Base-by-base conservation (phyloP, 2,797 vertebrate species). In the Lepus townsendii region DNA sequence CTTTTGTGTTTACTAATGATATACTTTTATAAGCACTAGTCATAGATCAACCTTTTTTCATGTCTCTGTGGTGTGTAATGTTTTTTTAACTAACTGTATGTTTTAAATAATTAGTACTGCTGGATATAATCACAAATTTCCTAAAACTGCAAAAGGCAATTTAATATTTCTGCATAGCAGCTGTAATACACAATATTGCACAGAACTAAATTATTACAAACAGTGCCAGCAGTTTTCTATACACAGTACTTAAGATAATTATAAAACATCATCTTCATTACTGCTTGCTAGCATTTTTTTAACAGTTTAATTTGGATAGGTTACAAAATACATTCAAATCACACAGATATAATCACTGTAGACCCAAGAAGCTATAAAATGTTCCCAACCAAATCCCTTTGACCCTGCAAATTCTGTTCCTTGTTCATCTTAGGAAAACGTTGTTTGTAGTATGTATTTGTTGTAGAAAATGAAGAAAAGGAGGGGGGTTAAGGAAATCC, bases 391-490 rank as follows among this genome's bases (percentile, higher is more conserved):
- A 98, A 98, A 98, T 98, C 98, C 97, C 97, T 98, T 98, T 98
- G 98, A 98, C 98, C 98, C 97, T 96, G 96, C 97, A 98, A 98
- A 98, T 98, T 97, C 97, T 98, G 95, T 75, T 98, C 96, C 98
- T 97, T 98, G 98, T 98, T 98, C 98, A 98, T 98, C 97, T 98
- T 98, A 98, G 97, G 98, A 98, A 98, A 98, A 99, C 97, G 97
- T 97, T 98, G 97, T 98, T 98, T 96, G 96, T 92, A 97, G 96
- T 65, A 30, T 95, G 95, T 98, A 98, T 98, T 98, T 98, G 98
- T 98, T 99, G 98, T 96, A 98, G 98, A 98, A 98, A 98, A 98
- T 90, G 97, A 98, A 98, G 98, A 97, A 98, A 98, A 97, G 0
- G 0, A 11, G 7, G 20, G 14, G 57, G 77, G 71, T 1, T 65